Conservation (phyloP, 2,113 vertebrate species). For the Cichladusa arquata region DNA sequence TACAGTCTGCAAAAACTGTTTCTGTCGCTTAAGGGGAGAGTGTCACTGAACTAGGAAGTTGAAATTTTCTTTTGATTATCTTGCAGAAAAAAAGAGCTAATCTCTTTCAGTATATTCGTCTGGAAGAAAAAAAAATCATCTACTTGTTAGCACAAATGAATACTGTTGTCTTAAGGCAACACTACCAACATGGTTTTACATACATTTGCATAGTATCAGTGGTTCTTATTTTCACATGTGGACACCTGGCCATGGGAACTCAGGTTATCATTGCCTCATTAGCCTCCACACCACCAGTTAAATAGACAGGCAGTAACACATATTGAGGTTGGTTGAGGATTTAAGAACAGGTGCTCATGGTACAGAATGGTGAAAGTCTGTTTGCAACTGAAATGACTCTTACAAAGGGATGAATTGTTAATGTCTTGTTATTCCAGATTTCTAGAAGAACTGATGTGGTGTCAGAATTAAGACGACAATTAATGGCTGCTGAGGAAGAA, state of each 20-base stretch:
- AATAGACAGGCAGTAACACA: background rate
- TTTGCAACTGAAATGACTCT: background rate
- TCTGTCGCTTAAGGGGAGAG: background rate
- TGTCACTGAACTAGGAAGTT: background rate
- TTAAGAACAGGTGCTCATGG: background rate
- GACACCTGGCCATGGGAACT: background rate
- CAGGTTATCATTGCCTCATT: background rate
- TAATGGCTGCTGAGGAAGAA: slow-evolving; percentile 55
- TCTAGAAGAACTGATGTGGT: background rate
- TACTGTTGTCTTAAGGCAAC: background rate
- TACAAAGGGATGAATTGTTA: background rate
- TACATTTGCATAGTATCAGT: background rate
- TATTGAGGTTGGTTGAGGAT: background rate
- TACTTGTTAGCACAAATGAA: background rate
- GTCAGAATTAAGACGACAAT: slow-evolving; percentile 24
- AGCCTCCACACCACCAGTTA: background rate
- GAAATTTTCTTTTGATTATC: background rate
- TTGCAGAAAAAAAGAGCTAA: background rate
- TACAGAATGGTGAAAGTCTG: background rate
- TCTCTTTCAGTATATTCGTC: background rate
- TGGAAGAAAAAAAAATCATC: background rate
- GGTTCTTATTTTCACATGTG: background rate
- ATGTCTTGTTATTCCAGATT: slow-evolving; percentile 52
- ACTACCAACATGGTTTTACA: background rate
- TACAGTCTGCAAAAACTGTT: background rate